Base-by-base conservation (phyloP, 2,888 invertebrate genomes). In the Drosophila sordidula region DNA sequence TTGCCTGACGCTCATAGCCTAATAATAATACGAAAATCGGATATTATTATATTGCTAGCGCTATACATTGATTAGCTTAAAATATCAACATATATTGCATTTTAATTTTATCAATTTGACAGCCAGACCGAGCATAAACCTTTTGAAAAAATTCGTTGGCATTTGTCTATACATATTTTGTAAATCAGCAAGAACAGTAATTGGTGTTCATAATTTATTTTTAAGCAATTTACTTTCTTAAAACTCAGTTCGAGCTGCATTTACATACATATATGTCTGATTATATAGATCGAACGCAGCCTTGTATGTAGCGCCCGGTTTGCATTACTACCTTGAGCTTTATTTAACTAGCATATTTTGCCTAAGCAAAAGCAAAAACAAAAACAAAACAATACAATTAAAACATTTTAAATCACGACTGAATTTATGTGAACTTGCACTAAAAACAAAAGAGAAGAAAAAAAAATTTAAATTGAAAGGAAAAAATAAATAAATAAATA, bases 401-500 rank as follows among this genome's bases (percentile, higher is more conserved):
- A 70, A 69, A 70, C 59, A 65, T 83, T 79, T 79, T 76, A 61
- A 80, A 89, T 85, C 87, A 89, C 89, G 84, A 85, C 84, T 85
- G 84, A 85, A 85, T 87, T 85, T 80, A 70, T 89, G 89, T 80
- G 79, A 89, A 70, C 63, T 73, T 77, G 83, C 87, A 87, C 84
- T 76, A 70, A 70, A 83, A 69, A 47, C 32, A 54, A 45, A 59
- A 29, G 5, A 34, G 39, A 39, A 41, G 29, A 18, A 38, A 42
- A 25, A 26, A 45, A 42, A 49, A 34, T 12, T 34, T 29, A 44
- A 44, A 26, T 26, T 6, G 3, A 44, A 58, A 45, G 34, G 18
- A 39, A 45, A 34, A 55, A 74, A 51, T 25, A 44, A 25, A 41
- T 45, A 42, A 26, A 34, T 36, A 51, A 39, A n/a, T n/a, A 38